Base-by-base conservation (phyloP, 2,113 vertebrate species). In the Narcine bancroftii region DNA sequence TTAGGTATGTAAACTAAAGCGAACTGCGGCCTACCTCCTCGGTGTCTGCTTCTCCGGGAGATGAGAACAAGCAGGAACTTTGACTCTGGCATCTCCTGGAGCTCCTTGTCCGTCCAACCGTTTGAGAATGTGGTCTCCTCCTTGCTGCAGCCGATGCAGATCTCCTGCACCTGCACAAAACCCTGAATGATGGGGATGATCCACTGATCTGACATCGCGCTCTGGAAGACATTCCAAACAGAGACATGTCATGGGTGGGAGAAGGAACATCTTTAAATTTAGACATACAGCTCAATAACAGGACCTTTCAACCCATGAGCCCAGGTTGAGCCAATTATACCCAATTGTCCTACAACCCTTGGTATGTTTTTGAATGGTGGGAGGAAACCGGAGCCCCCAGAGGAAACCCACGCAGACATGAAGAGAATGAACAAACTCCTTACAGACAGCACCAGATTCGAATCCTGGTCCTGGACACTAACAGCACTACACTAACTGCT, bases 161-260 rank as follows among this genome's bases (percentile, higher is more conserved):
- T 45, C 92, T 92, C 66, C 45, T 91, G 63, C 56, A 92, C 45
- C 81, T 92, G 92, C 36, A 92, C 92, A 69, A 85, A 92, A 4
- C 92, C 92, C 63, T 92, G 92, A 2, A 92, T 92, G 5, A 92
- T 89, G 0, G 92, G 92, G 11, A 92, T 85, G 39, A 92, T 71
- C 92, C 92, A 92, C 21, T 45, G 65, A 21, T 66, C 36, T 3
- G 92, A 21, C 92, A 72, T 24, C 0, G 76, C 26, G 9, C 91
- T 60, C 92, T 92, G 81, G 6, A 26, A 2, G 21, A 24, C 1
- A 36, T 9, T 2, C 0, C 0, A 1, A 10, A 39, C 6, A 60
- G 7, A 33, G 17, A 56, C 0, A 1, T 6, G n/a, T 39, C 29
- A n/a, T 15, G 53, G 15, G 33, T n/a, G 26, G 26, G 24, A 83